Evolutionary conservation across 1,140 invertebrate genomes (phyloP).

Genomic region (Drosophila jambulina): DNA sequence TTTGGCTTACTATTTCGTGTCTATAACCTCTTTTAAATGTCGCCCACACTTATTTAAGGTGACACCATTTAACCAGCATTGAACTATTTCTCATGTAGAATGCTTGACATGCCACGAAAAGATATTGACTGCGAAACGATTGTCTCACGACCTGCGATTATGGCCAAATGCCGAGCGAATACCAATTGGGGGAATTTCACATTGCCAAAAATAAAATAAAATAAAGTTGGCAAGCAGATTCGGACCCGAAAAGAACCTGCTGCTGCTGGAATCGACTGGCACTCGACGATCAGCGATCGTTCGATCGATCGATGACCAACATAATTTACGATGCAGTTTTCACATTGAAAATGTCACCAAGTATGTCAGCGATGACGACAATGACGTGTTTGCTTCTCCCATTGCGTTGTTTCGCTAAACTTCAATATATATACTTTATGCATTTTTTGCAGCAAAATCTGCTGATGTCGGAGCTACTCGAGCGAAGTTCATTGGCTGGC

Average conservation of each 20-base stretch:
- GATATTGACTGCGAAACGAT: slow-evolving; percentile 55
- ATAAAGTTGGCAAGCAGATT: slow-evolving; percentile 45
- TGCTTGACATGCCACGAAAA: slow-evolving; percentile 37
- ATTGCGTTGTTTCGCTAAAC: slow-evolving; percentile 28
- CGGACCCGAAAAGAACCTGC: slow-evolving; percentile 33
- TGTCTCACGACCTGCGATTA: slow-evolving; percentile 57
- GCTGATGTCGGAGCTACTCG: slow-evolving; percentile 23
- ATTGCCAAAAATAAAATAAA: slow-evolving; percentile 15
- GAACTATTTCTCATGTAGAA: slow-evolving; percentile 62
- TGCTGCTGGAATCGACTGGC: slow-evolving; percentile 27
- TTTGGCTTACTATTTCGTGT: not conserved
- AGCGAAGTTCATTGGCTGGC: slow-evolving; percentile 74
- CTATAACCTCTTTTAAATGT: slow-evolving; percentile 17
- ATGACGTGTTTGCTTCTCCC: slow-evolving; percentile 59
- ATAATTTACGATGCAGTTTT: slow-evolving; percentile 51
- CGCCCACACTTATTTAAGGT: slow-evolving; percentile 52
- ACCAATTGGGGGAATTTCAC: slow-evolving; percentile 66
- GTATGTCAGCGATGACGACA: slow-evolving; percentile 37
- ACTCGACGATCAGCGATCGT: slow-evolving; percentile 33
- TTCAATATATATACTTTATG: slow-evolving; percentile 12
- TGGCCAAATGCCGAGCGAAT: slow-evolving; percentile 60
- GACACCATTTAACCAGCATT: slow-evolving; percentile 66
- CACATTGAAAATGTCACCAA: slow-evolving; percentile 61
- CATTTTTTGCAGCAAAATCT: slow-evolving; percentile 37
- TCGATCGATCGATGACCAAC: slow-evolving; percentile 43